phyloP scores from a whole-genome alignment of 2,113 vertebrate genomes.

The Chloropsis hardwickii region DNA sequence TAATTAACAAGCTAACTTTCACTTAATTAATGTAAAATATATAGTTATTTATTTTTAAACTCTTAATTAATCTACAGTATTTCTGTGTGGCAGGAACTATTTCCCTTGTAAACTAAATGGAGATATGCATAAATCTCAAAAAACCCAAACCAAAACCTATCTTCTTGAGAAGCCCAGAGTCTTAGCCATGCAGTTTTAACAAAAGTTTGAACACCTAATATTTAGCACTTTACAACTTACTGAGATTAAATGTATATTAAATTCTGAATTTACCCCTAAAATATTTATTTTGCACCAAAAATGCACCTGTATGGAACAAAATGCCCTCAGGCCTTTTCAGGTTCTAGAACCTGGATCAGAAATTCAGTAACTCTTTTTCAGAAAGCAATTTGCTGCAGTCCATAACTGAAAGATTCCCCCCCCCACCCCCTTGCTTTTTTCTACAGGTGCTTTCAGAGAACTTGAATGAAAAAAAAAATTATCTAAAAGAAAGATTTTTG shows the following conservation, averaged over 20 bases:
- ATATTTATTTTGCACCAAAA: background rate
- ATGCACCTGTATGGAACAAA: background rate
- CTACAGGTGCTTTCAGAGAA: background rate
- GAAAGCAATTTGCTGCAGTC: background rate
- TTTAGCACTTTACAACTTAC: background rate
- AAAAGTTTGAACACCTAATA: background rate
- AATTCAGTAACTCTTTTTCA: background rate
- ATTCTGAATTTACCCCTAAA: background rate
- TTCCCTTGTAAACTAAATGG: background rate
- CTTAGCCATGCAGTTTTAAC: background rate
- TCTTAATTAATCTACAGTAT: background rate
- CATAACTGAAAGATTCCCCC: background rate
- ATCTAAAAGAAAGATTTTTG: background rate
- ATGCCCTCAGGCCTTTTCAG: background rate
- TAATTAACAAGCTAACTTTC: background rate
- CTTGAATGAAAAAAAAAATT: background rate
- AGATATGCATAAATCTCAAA: background rate
- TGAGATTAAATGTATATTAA: background rate
- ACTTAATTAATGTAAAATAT: background rate
- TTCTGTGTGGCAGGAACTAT: background rate
- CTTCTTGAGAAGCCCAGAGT: background rate
- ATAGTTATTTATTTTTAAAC: background rate
- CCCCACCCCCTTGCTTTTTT: fast-evolving
- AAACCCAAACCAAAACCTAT: background rate
- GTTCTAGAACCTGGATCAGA: background rate